Evolutionary conservation across 92 coral and sea anemone species (phyloP), one percentile per base, ranked within the genome.

Genomic region (Epizoanthus scotinus): DNA sequence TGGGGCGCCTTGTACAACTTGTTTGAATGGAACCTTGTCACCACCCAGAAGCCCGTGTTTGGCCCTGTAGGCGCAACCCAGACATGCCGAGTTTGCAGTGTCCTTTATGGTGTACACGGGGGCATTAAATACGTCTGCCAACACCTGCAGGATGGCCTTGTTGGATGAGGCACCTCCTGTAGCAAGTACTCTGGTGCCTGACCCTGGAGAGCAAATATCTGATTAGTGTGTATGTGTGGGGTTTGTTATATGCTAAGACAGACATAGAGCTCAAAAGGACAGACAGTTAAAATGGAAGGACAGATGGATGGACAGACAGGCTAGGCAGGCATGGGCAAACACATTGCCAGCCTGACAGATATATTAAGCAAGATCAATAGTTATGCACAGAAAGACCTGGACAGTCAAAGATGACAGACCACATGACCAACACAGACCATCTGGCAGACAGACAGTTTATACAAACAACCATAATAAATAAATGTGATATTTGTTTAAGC

Each of bases 161-260:
- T 95, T 95, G 78, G 94, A 89, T 0, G 99, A 95, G n/a, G 99
- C 99, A 56, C 99, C 99, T 8, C 99, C 99, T 2, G 99, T 95
- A 52, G 99, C 99, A n/a, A 95, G 81, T 6, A 95, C 84, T 60
- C 94, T 91, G 24, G 99, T 88, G 0, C 73, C 89, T 54, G 84
- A 77, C 44, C 91, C 99, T 94, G 55, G 22, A 28, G 15, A 40
- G 25, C 21, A 58, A 29, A 50, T 36, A 7, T 27, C 25, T 53
- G 61, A 54, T 27, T 52, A 31, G 20, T 27, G 25, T 53, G 31
- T 44, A 4, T 52, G 38, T 24, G 38, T 22, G 21, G 27, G n/a
- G 28, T 2, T 8, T n/a, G 49, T 2, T 13, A 6, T 3, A 34
- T 5, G 27, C 2, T 28, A 29, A 14, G 15, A 2, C 12, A 0